Conservation (phyloP, 2,797 vertebrate species). For the Neomorphus geoffroyi region DNA sequence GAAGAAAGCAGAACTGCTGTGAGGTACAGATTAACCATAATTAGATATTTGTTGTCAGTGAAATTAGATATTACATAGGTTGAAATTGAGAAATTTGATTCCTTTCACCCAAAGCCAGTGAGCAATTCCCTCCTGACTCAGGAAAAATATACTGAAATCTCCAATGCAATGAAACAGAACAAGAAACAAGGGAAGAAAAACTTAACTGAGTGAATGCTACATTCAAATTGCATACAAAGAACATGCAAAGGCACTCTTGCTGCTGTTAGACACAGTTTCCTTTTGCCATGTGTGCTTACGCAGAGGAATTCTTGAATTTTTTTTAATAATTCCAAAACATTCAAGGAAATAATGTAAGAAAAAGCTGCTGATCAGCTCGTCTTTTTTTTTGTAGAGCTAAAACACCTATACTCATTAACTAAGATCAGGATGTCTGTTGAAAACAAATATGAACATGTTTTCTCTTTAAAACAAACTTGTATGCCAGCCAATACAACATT, state of each 20-base stretch:
- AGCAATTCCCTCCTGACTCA: not conserved
- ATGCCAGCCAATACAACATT: not conserved
- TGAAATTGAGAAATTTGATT: constrained; percentile 35
- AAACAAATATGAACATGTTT: not conserved
- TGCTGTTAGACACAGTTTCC: not conserved
- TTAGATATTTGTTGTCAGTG: constrained; percentile 6
- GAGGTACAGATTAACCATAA: constrained; percentile 28
- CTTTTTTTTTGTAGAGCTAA: not conserved
- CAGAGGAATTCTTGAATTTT: not conserved
- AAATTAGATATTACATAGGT: constrained; percentile 13
- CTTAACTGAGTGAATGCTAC: not conserved
- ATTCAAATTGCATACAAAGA: not conserved
- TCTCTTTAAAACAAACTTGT: not conserved
- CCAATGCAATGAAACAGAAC: constrained; percentile 3
- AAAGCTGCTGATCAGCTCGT: not conserved
- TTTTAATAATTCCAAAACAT: not conserved
- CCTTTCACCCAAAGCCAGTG: not conserved
- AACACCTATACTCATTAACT: not conserved
- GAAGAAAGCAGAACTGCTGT: constrained; percentile 19
- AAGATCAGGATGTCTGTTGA: not conserved
- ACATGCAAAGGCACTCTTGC: not conserved
- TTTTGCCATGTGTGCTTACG: not conserved
- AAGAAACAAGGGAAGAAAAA: not conserved
- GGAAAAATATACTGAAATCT: constrained; percentile 1
- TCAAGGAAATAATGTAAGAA: not conserved